Base-by-base conservation (phyloP, 2,888 invertebrate genomes). In the Nomada ruficornis region DNA sequence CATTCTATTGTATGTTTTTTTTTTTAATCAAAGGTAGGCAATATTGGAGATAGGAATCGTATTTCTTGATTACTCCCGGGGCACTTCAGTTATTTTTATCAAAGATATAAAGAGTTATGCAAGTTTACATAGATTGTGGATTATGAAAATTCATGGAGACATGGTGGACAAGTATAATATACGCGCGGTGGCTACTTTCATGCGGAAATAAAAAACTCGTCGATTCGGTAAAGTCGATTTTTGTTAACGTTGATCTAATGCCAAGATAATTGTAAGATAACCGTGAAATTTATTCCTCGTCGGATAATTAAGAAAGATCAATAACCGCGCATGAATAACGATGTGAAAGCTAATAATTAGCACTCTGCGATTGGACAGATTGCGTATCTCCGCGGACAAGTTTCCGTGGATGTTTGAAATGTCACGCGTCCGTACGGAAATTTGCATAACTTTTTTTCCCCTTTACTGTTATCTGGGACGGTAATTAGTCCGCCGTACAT, bases 321-420 rank as follows among this genome's bases (percentile, higher is more conserved):
- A 67, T 54, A 67, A 36, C 15, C 26, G 10, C 9, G 2, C 13
- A 36, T 7, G 26, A 18, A 26, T 23, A 69, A 57, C 23, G 10
- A 23, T 18, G 1, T 11, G 13, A 23, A 42, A 42, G 15, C 36
- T 42, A 55, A 55, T 57, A 69, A 69, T 69, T 69, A 57, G 26
- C 5, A 57, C 7, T 0, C 54, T 13, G 44, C n/a, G 44, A 20
- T 18, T 26, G 44, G 23, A 5, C 11, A 44, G 57, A 69, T 69
- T 69, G 42, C 57, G 11, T 44, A 23, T 57, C 7, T 18, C 44
- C n/a, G 44, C 23, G 2, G 23, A 57, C 68, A 69, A 57, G 55
- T 69, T 69, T 57, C 44, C 55, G 23, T 55, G 55, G 55, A 20
- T 68, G 55, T 42, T 68, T 18, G 26, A 69, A 69, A 69, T 69